Conservation (phyloP, 2,888 invertebrate species). For the Xiphydria camelus region DNA sequence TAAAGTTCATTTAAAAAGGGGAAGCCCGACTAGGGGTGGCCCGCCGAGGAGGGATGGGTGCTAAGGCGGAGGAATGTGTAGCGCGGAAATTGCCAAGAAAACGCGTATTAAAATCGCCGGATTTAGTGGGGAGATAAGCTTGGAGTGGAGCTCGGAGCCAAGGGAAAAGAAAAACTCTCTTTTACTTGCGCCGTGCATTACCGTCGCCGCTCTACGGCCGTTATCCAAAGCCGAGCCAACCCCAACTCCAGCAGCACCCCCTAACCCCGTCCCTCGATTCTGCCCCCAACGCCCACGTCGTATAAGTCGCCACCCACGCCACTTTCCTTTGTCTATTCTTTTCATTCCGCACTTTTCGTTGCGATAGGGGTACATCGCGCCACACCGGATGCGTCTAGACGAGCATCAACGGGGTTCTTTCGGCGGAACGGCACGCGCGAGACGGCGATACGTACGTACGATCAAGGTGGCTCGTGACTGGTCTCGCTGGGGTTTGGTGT, state of each 20-base stretch:
- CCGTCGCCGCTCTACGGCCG: slow-evolving; percentile 43
- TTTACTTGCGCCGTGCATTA: slow-evolving; percentile 46
- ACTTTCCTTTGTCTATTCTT: slow-evolving; percentile 29
- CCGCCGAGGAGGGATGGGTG: slow-evolving; percentile 27
- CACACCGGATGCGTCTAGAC: too few species aligned
- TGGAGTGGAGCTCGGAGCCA: slow-evolving; percentile 34
- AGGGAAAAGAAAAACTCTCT: slow-evolving; percentile 50
- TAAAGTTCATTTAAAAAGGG: slow-evolving; percentile 45
- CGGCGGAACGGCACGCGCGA: too few species aligned
- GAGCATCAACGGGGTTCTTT: too few species aligned
- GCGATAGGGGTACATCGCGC: too few species aligned
- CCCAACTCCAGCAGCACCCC: slow-evolving; percentile 8
- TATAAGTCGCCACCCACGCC: slow-evolving; percentile 43
- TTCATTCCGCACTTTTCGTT: slow-evolving; percentile 21
- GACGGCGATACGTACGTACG: too few species aligned
- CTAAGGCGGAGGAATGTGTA: slow-evolving; percentile 50
- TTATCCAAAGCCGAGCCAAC: slow-evolving; percentile 46
- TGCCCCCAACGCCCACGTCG: slow-evolving; percentile 40
- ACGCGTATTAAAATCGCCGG: slow-evolving; percentile 64
- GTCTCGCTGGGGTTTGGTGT: too few species aligned
- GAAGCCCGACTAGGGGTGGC: slow-evolving; percentile 18
- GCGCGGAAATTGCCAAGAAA: slow-evolving; percentile 58
- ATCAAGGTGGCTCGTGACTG: too few species aligned
- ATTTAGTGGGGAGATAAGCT: slow-evolving; percentile 64
- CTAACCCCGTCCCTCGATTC: neutral